Evolutionary conservation across 1,140 invertebrate species (phyloP).

Genomic region (Mycetomoellerius zeteki): DNA sequence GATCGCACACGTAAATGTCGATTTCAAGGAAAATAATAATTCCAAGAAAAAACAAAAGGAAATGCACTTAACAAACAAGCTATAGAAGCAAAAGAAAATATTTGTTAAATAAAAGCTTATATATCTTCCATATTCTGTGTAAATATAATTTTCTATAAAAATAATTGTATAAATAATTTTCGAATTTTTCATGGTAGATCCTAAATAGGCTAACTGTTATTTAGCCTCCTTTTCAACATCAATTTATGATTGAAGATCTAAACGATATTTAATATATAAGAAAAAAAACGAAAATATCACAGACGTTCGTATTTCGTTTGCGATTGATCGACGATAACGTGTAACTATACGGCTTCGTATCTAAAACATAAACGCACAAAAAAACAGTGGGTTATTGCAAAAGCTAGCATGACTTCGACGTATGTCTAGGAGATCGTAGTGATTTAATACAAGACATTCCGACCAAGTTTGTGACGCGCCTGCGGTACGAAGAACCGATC

Average conservation of each 20-base stretch:
- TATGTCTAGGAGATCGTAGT: neutral
- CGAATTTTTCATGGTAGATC: neutral
- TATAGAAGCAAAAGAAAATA: neutral
- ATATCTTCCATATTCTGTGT: neutral
- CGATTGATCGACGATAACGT: conserved; percentile 15
- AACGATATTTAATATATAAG: neutral
- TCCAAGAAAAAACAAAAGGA: neutral
- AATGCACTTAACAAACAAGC: neutral
- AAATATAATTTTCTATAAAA: neutral
- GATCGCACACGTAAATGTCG: neutral
- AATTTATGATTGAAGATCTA: neutral
- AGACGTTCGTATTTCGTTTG: conserved; percentile 1
- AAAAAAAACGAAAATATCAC: neutral
- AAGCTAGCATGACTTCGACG: conserved; percentile 21
- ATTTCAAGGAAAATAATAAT: conserved; percentile 9
- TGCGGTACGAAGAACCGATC: conserved; percentile 28
- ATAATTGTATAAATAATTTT: neutral
- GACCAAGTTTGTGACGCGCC: neutral
- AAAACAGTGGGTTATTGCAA: conserved; percentile 9
- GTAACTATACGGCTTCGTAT: neutral
- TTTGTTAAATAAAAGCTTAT: neutral
- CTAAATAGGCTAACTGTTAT: neutral
- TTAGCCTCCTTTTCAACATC: neutral
- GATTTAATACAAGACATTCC: conserved; percentile 23
- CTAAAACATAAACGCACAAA: neutral